A percentile compares a stretch with the other conserved stretches of the same genome.
Conservation (phyloP, 2,113 vertebrate genomes). For the Chinchilla lanigera region DNA sequence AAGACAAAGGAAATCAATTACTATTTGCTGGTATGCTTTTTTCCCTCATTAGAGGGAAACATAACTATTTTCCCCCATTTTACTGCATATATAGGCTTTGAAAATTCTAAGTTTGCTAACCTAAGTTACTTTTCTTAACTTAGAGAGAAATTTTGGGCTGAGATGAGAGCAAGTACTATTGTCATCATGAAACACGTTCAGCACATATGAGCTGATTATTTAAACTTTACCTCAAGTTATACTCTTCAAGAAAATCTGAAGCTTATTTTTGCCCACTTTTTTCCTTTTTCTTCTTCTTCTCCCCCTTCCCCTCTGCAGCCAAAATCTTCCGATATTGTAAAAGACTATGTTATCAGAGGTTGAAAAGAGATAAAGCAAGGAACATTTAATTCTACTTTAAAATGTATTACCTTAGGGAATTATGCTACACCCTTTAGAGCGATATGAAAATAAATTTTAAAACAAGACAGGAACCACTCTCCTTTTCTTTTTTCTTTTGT, state of each 20-base stretch:
- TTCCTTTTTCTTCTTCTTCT: background rate
- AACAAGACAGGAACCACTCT: background rate
- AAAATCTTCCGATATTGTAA: constrained; percentile 3
- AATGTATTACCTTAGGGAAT: background rate
- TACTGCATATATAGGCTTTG: constrained; percentile 45
- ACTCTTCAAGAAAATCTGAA: background rate
- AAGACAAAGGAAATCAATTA: constrained; percentile 75
- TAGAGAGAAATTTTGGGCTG: constrained; percentile 64
- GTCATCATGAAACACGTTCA: constrained; percentile 54
- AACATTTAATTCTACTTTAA: background rate
- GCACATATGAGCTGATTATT: background rate
- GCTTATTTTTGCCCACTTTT: background rate
- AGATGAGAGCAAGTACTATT: constrained; percentile 41
- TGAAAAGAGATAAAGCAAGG: background rate
- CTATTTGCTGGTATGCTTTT: constrained; percentile 39
- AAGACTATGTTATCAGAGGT: background rate
- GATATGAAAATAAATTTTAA: background rate
- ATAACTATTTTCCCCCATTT: constrained; percentile 66
- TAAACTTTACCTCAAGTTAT: background rate
- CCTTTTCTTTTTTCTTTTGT: background rate
- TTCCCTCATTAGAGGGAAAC: constrained; percentile 36
- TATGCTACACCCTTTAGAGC: background rate
- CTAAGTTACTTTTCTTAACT: constrained; percentile 64
- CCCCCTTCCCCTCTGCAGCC: background rate
- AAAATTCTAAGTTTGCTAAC: constrained; percentile 64